These are phyloP conservation scores for Agelastica alni DNA, from an alignment of 2,888 invertebrate genomes.

Conservation along the genomic window DNA sequence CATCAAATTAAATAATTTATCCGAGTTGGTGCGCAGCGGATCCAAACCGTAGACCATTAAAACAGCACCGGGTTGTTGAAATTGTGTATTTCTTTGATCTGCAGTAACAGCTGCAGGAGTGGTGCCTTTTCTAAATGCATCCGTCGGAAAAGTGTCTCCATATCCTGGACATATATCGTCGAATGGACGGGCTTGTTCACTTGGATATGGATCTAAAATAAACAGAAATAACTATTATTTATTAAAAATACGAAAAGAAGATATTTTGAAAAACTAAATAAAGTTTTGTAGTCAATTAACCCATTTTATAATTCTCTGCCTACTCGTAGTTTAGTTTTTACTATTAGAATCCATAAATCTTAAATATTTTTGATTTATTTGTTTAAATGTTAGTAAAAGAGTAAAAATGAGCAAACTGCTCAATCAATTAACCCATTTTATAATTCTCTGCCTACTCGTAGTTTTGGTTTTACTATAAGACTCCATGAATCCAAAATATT, in stretches of 20 bases:
- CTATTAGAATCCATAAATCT: too few species aligned
- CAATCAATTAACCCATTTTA: too few species aligned
- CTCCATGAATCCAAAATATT: too few species aligned
- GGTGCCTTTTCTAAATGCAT: slow-evolving; percentile 57
- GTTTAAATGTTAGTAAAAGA: too few species aligned
- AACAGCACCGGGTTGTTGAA: slow-evolving; percentile 79
- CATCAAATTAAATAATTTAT: slow-evolving; percentile 95
- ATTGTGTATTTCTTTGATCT: slow-evolving; percentile 48
- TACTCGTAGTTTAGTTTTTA: too few species aligned
- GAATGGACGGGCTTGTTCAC: slow-evolving; percentile 45
- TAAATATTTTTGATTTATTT: too few species aligned
- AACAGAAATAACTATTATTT: background rate
- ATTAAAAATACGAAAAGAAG: background rate
- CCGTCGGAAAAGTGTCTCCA: slow-evolving; percentile 48
- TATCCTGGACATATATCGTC: slow-evolving; percentile 56
- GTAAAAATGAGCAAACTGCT: too few species aligned
- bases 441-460: too few species aligned
- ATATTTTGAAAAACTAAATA: background rate
- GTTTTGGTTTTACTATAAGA: too few species aligned
- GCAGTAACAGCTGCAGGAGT: slow-evolving; percentile 46
- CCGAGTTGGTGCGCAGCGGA: slow-evolving; percentile 91
- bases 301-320: too few species aligned
- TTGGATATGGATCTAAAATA: slow-evolving; percentile 53
- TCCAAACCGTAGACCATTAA: slow-evolving; percentile 99
- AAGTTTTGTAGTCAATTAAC: too few species aligned